Base-by-base conservation (phyloP, 2,797 vertebrate species). In the Spheniscus humboldti region DNA sequence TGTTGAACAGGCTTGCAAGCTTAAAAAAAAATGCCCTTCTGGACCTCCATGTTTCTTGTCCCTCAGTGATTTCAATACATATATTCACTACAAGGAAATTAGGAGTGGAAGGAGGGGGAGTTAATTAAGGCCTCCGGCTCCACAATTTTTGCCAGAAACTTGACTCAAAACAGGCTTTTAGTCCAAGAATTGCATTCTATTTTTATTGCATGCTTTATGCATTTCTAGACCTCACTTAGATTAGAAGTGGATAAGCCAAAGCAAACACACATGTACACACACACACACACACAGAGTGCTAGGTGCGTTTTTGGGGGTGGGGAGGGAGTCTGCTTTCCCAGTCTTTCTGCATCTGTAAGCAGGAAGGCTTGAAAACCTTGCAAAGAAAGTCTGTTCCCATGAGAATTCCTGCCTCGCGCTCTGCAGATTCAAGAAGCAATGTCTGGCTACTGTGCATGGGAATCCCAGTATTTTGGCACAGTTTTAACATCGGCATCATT, bases 401-500 rank as follows among this genome's bases (percentile, higher is more conserved):
- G 84, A 95, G 92, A 97, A 95, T 96, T 91, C 76, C 64, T 74
- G 77, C 48, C 84, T 95, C 18, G 1, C 80, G 86, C 81, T 96
- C 76, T 62, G 78, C 86, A 81, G 77, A 93, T 69, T 94, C 78
- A 88, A 91, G 90, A 75, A 90, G 88, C 71, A 86, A 87, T 94
- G 89, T 92, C 92, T 94, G 79, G 56, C 92, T 96, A 59, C 56
- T 16, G 67, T 78, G 73, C 60, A 55, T n/a, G 88, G 93, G 96
- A 95, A 96, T 97, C 86, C 88, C 91, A 77, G 83, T 77, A 94
- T 94, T 96, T 94, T 96, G 91, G 95, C 95, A 96, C 1, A 22
- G 90, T 74, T 95, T 84, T 93, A 86, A 85, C 67, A 94, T 71
- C 75, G 86, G 69, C 89, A 88, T 92, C 93, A 89, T 95, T 96